These are phyloP conservation scores for Drosophila bocqueti DNA, from an alignment of 1,140 invertebrate species.

Conservation along the genomic window DNA sequence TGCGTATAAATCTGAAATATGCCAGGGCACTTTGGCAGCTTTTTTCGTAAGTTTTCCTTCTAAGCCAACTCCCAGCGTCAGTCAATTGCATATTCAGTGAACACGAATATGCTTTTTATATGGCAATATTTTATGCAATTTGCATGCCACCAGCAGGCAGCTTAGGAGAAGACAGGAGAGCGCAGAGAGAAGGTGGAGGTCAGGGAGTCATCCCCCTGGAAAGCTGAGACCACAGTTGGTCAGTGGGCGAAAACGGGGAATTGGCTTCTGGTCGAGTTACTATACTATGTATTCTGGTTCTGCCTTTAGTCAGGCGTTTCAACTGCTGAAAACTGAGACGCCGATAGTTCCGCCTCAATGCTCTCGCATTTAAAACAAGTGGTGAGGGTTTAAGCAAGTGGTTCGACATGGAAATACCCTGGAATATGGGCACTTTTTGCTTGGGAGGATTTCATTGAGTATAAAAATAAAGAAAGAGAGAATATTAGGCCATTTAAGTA, in stretches of 20 bases:
- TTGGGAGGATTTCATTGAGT: not conserved
- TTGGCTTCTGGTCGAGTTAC: constrained; percentile 20
- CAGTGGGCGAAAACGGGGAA: constrained; percentile 32
- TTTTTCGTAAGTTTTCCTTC: constrained; percentile 21
- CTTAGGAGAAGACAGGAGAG: constrained; percentile 2
- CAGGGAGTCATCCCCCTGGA: constrained; percentile 43
- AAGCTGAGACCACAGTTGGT: constrained; percentile 70
- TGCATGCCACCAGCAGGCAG: constrained; percentile 64
- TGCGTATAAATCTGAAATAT: constrained; percentile 47
- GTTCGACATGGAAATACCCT: not conserved
- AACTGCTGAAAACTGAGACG: constrained; percentile 58
- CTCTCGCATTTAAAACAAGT: constrained; percentile 51
- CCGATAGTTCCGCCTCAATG: constrained; percentile 64
- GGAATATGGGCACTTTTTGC: not conserved
- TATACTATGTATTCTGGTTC: constrained; percentile 26
- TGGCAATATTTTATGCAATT: constrained; percentile 81
- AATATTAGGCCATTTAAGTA: too few relatives aligned
- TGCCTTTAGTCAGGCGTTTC: constrained; percentile 28
- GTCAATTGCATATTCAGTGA: constrained; percentile 78
- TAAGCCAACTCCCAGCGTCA: constrained; percentile 34
- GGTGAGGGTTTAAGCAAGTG: not conserved
- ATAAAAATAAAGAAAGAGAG: not conserved
- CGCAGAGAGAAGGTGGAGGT: not conserved
- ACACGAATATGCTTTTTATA: constrained; percentile 79
- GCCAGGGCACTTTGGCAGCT: constrained; percentile 33